Evolutionary conservation across 2,888 invertebrate species (phyloP).

Genomic region (Lingula anatina): DNA sequence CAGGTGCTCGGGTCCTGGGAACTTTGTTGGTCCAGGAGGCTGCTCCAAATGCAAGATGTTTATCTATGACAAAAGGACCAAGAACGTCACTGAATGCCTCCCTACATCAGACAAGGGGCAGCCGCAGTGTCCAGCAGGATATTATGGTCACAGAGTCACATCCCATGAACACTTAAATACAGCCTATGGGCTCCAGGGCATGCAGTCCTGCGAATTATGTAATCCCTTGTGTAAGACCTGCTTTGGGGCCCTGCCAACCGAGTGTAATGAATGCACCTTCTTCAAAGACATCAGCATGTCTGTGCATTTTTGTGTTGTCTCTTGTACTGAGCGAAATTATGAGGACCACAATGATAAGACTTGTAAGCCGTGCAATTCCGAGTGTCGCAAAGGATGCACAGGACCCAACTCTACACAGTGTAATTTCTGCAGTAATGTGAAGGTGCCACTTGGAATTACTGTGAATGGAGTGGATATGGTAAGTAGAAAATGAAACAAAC

Average conservation of each 20-base stretch:
- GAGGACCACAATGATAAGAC: slow-evolving; percentile 68
- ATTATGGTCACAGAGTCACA: too few relatives aligned
- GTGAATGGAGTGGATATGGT: not conserved
- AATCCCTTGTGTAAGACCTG: slow-evolving; percentile 85
- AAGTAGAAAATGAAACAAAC: not conserved
- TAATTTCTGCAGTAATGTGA: slow-evolving; percentile 32
- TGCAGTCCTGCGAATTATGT: slow-evolving; percentile 76
- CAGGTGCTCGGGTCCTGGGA: slow-evolving; percentile 84
- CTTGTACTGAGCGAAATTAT: slow-evolving; percentile 80
- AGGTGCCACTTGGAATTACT: slow-evolving; percentile 28
- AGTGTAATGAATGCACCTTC: slow-evolving; percentile 81
- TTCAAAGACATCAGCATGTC: slow-evolving; percentile 69
- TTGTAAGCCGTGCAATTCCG: slow-evolving; percentile 71
- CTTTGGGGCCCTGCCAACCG: slow-evolving; percentile 75
- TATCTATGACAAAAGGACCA: slow-evolving; percentile 58
- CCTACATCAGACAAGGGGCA: too few relatives aligned
- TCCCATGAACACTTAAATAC: too few relatives aligned
- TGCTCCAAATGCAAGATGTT: slow-evolving; percentile 90
- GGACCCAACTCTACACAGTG: slow-evolving; percentile 38
- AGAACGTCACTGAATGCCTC: too few relatives aligned
- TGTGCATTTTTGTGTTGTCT: slow-evolving; percentile 66
- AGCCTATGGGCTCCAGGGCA: not conserved
- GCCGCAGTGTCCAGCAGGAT: too few relatives aligned
- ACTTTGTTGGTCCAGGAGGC: slow-evolving; percentile 75
- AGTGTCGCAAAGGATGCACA: slow-evolving; percentile 66